phyloP scores from a whole-genome alignment of 2,888 invertebrate genomes.

The Allolobophora icterica region DNA sequence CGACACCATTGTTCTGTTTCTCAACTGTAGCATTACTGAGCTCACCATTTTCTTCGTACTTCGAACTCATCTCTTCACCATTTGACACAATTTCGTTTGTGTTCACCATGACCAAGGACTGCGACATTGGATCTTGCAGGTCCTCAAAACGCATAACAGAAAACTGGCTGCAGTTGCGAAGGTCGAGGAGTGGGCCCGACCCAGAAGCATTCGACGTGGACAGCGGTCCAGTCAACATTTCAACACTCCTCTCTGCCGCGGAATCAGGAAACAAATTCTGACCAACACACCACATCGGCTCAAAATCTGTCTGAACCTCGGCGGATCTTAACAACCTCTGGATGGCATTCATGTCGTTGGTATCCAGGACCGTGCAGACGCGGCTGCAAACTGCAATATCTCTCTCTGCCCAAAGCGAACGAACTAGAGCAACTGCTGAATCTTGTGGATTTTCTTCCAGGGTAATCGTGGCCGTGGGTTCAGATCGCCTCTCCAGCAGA shows the following conservation, averaged over 20 bases:
- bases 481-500: background rate
- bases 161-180: conserved; percentile 45
- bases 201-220: background rate
- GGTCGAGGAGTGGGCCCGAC: conserved; percentile 37
- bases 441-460: background rate
- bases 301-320: conserved; percentile 44
- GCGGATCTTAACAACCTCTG: conserved; percentile 36
- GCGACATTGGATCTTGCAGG: conserved; percentile 40
- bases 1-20: background rate
- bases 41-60: background rate
- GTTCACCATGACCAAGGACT: conserved; percentile 45
- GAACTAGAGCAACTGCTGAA: background rate
- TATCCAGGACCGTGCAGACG: conserved; percentile 43
- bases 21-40: background rate
- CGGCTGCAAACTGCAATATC: conserved; percentile 40
- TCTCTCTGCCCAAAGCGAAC: background rate
- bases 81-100: conserved; percentile 35
- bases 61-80: conserved; percentile 12
- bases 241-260: background rate
- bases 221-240: background rate
- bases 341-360: conserved; percentile 44
- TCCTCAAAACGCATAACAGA: conserved; percentile 47
- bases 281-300: conserved; percentile 43
- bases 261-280: conserved; percentile 28
- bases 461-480: background rate